These are phyloP conservation scores for Jacana jacana DNA, from an alignment of 2,113 vertebrate genomes.

Conservation along the genomic window DNA sequence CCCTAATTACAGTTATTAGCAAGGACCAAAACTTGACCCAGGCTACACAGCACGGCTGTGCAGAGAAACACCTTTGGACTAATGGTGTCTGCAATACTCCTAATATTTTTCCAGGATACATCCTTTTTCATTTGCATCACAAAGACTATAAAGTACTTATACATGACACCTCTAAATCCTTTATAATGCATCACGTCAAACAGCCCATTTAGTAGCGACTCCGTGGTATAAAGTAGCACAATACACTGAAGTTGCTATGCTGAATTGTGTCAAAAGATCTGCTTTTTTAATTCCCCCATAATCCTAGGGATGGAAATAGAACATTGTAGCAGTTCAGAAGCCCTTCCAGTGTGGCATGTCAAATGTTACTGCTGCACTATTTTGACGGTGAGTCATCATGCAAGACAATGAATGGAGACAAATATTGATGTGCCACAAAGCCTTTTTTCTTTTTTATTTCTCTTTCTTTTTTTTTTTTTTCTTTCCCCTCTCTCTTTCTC, in stretches of 20 bases:
- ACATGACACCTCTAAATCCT: slow-evolving; percentile 1
- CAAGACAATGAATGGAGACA: slow-evolving; percentile 23
- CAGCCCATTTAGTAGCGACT: slow-evolving; percentile 5
- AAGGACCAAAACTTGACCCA: neutral
- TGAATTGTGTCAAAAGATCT: slow-evolving; percentile 28
- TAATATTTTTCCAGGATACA: neutral
- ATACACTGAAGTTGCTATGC: neutral
- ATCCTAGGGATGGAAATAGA: slow-evolving; percentile 3
- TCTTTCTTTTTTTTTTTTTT: neutral
- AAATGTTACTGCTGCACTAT: slow-evolving; percentile 20
- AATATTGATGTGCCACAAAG: neutral
- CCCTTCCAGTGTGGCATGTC: slow-evolving; percentile 2
- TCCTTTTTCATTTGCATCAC: slow-evolving; percentile 14
- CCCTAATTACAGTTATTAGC: neutral
- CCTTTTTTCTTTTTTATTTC: neutral
- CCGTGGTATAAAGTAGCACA: neutral
- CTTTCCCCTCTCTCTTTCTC: neutral
- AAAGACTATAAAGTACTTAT: slow-evolving; percentile 11
- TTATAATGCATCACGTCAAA: neutral
- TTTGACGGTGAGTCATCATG: slow-evolving; percentile 42
- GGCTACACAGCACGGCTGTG: neutral
- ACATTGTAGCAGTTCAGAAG: slow-evolving; percentile 1
- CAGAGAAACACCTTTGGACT: neutral
- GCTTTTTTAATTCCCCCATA: slow-evolving; percentile 14
- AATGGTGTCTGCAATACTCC: neutral